These are phyloP conservation scores for Erpornis zantholeuca DNA, from an alignment of 2,113 vertebrate species.

Conservation along the genomic window DNA sequence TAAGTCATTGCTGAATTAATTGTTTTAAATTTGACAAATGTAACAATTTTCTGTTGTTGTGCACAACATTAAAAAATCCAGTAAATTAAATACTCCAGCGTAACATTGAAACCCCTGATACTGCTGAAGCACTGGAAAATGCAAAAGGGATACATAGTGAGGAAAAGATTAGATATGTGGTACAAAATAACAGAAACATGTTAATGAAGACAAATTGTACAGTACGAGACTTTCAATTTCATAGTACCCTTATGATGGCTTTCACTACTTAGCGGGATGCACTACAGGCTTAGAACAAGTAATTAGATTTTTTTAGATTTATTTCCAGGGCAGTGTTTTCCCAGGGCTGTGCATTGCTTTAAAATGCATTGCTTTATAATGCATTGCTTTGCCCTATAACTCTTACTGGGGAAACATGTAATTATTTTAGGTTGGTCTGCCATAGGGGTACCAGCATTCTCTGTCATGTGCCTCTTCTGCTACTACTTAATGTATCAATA, in stretches of 20 bases:
- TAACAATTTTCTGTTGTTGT: background rate
- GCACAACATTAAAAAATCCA: background rate
- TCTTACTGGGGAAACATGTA: background rate
- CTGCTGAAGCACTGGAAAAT: background rate
- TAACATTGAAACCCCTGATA: background rate
- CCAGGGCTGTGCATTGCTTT: slow-evolving; percentile 24
- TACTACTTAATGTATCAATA: background rate
- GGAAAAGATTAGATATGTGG: background rate
- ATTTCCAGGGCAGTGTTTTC: slow-evolving; percentile 36
- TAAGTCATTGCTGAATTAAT: background rate
- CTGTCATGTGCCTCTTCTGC: background rate
- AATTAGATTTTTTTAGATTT: slow-evolving; percentile 53
- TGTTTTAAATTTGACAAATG: background rate
- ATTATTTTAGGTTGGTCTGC: background rate
- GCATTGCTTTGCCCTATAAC: slow-evolving; percentile 28
- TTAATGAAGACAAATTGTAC: slow-evolving; percentile 33
- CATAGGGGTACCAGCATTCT: background rate
- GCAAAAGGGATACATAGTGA: background rate
- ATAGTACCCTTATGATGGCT: slow-evolving; percentile 1
- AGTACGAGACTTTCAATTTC: slow-evolving; percentile 21
- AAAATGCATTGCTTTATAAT: slow-evolving; percentile 3
- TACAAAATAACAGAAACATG: background rate
- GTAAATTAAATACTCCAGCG: background rate
- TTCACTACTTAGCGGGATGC: background rate
- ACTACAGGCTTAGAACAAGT: slow-evolving; percentile 45